Conservation (phyloP, 2,888 invertebrate genomes). For the Cantharis flavilabris region DNA sequence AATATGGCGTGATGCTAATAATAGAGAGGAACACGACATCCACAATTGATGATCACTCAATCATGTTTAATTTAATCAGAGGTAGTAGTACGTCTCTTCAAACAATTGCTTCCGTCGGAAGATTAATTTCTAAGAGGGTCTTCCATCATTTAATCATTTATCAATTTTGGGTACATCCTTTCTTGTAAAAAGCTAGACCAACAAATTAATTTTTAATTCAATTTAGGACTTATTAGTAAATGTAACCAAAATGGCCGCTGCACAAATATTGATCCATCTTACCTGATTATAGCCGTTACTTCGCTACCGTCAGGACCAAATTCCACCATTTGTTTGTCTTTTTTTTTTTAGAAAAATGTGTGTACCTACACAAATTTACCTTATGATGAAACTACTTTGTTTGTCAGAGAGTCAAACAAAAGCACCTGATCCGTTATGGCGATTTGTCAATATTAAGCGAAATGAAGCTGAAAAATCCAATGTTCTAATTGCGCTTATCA, state of each 20-base stretch:
- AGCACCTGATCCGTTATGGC: constrained; percentile 20
- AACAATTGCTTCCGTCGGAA: constrained; percentile 41
- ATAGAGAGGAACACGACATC: constrained; percentile 26
- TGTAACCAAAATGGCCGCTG: constrained; percentile 37
- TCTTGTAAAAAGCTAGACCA: neutral
- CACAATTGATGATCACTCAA: constrained; percentile 36
- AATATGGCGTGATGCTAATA: constrained; percentile 31
- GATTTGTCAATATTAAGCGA: neutral
- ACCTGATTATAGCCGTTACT: constrained; percentile 37
- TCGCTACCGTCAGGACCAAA: constrained; percentile 39
- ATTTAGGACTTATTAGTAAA: neutral
- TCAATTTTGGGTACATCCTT: constrained; percentile 3
- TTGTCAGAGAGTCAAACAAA: constrained; percentile 8
- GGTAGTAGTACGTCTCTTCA: constrained; percentile 38
- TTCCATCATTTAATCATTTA: constrained; percentile 5
- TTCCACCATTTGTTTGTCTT: constrained; percentile 27
- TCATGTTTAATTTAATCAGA: constrained; percentile 41
- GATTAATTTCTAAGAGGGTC: constrained; percentile 17
- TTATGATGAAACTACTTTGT: constrained; percentile 14
- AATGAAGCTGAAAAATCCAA: neutral
- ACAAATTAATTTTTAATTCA: neutral
- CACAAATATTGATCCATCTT: constrained; percentile 46
- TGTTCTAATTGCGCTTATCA: neutral
- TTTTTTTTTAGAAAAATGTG: constrained; percentile 13
- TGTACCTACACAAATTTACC: neutral